Percentiles rank a stretch among this genome's conserved stretches.
Evolutionary conservation across 92 coral and sea anemone species (phyloP).

Genomic region (Epizoanthus ramosus): DNA sequence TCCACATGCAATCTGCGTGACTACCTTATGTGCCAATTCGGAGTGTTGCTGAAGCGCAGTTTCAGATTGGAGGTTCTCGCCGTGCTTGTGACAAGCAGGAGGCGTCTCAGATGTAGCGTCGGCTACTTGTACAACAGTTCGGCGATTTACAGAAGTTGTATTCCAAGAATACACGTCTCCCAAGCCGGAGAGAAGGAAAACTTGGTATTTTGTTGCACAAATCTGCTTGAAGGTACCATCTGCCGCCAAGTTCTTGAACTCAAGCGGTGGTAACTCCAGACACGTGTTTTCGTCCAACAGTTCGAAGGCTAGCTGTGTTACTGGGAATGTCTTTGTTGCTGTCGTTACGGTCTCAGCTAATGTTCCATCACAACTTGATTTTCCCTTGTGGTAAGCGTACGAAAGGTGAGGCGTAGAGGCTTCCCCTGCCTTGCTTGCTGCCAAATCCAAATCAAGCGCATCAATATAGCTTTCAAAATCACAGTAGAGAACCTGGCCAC

Average conservation of each 20-base stretch:
- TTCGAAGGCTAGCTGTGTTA: background rate
- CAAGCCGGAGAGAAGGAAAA: conserved; percentile 8
- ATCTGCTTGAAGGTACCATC: background rate
- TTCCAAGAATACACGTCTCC: conserved; percentile 26
- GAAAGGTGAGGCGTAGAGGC: background rate
- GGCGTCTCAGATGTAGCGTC: background rate
- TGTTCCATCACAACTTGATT: background rate
- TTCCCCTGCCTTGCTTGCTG: background rate
- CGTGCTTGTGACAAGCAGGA: background rate
- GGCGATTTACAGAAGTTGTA: background rate
- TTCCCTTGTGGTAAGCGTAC: background rate
- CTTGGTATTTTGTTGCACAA: conserved; percentile 4
- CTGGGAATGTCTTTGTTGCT: background rate
- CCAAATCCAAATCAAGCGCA: background rate
- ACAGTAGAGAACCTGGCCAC: conserved; percentile 9
- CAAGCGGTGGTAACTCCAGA: background rate
- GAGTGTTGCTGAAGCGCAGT: conserved; percentile 8
- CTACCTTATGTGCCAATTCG: conserved; percentile 22
- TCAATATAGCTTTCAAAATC: background rate
- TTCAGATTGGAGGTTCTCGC: background rate
- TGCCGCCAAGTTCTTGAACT: background rate
- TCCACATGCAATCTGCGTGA: conserved; percentile 31
- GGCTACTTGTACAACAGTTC: background rate
- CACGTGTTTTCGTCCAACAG: background rate
- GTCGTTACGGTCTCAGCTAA: background rate